Evolutionary conservation across 2,797 vertebrate species (phyloP).

Genomic region (Sylvilagus floridanus): DNA sequence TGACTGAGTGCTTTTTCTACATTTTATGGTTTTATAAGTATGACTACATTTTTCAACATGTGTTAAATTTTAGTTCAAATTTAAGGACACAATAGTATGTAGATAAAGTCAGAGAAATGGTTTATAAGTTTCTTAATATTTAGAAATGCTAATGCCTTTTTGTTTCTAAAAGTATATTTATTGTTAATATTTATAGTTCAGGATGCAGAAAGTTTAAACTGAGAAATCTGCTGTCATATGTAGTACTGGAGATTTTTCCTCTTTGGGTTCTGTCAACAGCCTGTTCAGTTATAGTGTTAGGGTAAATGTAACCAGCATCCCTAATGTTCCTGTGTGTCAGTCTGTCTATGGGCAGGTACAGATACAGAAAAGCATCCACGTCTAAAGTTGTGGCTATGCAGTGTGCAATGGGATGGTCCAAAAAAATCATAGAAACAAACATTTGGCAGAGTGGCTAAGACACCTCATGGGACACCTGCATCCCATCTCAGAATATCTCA

Average conservation of each 20-base stretch:
- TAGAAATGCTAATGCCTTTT: not conserved
- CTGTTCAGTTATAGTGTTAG: not conserved
- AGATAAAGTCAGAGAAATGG: not conserved
- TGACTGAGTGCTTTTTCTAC: no score
- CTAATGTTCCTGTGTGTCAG: not conserved
- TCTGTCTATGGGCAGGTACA: not conserved
- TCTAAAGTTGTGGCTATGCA: not conserved
- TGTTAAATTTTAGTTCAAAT: slow-evolving; percentile 5
- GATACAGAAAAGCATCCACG: not conserved
- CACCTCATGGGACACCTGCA: no score
- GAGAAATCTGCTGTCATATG: not conserved
- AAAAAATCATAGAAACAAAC: no score
- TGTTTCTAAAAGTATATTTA: slow-evolving; percentile 1
- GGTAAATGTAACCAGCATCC: not conserved
- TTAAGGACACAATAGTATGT: not conserved
- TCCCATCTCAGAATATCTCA: no score
- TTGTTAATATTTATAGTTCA: slow-evolving; percentile 25
- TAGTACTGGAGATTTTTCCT: not conserved
- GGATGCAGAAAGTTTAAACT: not conserved
- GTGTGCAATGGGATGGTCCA: not conserved
- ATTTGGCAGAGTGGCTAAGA: no score
- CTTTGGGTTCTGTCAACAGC: not conserved
- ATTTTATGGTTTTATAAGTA: no score
- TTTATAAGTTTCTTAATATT: slow-evolving; percentile 44
- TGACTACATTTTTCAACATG: not conserved